Base-by-base conservation (phyloP, 64 coral and sea anemone species). In the Anthopleura sola region DNA sequence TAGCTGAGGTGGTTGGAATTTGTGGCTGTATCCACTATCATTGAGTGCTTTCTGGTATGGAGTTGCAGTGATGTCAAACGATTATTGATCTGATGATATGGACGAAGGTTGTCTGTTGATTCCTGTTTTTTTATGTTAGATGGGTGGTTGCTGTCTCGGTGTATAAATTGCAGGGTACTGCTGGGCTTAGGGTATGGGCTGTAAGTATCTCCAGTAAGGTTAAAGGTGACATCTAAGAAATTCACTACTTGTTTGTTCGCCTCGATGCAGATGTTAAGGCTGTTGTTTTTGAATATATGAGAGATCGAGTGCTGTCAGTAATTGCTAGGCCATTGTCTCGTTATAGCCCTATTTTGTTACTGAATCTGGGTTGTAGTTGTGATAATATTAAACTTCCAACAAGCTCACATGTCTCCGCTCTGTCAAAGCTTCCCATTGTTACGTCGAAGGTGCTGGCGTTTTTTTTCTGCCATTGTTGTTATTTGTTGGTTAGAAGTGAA, bases 391-490 rank as follows among this genome's bases (percentile, higher is more conserved):
- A 85, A n/a, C 83, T 60, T 37, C 83, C 83, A 40, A 85, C 49
- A 16, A 88, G 13, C 51, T 88, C 86, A 33, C 86, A 60, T 20
- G 75, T 88, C 24, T 81, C 86, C 36, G 86, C 86, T 29, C 86
- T 24, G 49, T 87, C 85, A 37, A 34, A 87, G 46, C 85, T 87
- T 1, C 85, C 86, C 75, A 88, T 88, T 6, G 49, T 80, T n/a
- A 88, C 71, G 75, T 87, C 86, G 18, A 87, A 87, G 7, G 49
- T 10, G 14, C 34, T 78, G 36, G 71, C 8, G n/a, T 29, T 11
- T 54, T 87, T 87, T 71, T 87, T 87, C 37, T 88, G 50, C 74
- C 86, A 88, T 60, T 32, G 28, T 80, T 79, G 75, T 24, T 81
- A 11, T 6, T 79, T 80, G 75, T 81, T 20, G 31, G 47, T n/a